Evolutionary conservation across 2,888 invertebrate species (phyloP).

Genomic region (Tupiocoris notatus): DNA sequence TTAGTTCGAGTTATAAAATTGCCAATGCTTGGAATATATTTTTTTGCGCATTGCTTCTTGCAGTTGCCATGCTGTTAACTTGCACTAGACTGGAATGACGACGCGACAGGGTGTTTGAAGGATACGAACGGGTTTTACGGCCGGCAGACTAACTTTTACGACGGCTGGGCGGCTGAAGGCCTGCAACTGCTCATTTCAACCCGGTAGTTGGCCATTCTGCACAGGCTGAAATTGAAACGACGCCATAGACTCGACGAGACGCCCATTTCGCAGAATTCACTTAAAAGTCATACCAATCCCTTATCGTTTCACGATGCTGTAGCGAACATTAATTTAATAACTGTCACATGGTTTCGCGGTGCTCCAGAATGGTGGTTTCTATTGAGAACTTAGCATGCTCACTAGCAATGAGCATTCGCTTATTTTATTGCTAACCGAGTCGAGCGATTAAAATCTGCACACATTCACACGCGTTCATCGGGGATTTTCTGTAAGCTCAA

Average conservation of each 20-base stretch:
- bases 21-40: too few species aligned
- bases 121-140: conserved; percentile 17
- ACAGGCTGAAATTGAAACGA: neutral
- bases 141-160: conserved; percentile 39
- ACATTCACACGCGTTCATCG: too few species aligned
- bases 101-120: neutral
- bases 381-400: too few species aligned
- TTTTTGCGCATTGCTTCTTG: too few species aligned
- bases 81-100: neutral
- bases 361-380: neutral
- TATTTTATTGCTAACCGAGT: too few species aligned
- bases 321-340: neutral
- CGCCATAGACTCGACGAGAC: neutral
- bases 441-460: too few species aligned
- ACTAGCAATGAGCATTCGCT: too few species aligned
- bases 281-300: neutral
- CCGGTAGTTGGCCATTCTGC: neutral
- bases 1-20: too few species aligned
- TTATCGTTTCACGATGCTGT: neutral
- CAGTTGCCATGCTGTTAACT: neutral
- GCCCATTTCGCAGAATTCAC: neutral
- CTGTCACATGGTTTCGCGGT: neutral
- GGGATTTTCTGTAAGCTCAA: too few species aligned
- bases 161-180: conserved; percentile 16
- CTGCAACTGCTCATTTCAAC: conserved; percentile 5